phyloP scores from a whole-genome alignment of 2,113 vertebrate species.

The Phaethon lepturus region DNA sequence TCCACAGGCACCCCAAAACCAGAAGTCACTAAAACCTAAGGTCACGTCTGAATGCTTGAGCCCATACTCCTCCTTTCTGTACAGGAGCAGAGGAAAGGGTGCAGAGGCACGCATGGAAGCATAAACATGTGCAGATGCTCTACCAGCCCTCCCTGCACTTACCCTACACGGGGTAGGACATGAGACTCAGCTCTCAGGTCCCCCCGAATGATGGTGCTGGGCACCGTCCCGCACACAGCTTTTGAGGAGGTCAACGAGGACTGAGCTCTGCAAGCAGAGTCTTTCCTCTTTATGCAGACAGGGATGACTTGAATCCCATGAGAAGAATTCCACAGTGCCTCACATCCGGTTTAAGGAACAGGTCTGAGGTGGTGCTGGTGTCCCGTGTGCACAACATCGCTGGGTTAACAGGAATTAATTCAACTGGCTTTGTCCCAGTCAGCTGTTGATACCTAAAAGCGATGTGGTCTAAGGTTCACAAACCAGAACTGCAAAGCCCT shows the following conservation, averaged over 20 bases:
- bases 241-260: neutral
- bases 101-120: neutral
- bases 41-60: neutral
- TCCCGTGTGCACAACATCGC: neutral
- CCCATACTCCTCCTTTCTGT: neutral
- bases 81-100: neutral
- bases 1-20: neutral
- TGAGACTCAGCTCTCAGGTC: neutral
- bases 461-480: neutral
- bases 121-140: neutral
- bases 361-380: neutral
- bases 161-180: neutral
- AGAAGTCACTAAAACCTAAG: neutral
- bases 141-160: neutral
- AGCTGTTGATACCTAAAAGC: neutral
- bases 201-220: neutral
- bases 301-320: neutral
- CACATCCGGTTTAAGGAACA: neutral
- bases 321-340: neutral
- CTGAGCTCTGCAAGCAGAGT: neutral
- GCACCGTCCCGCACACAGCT: neutral
- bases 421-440: neutral
- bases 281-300: neutral
- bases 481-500: neutral
- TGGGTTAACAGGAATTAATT: neutral